Conservation (phyloP, 2,888 invertebrate species). For the Sceliomorpha sp. region DNA sequence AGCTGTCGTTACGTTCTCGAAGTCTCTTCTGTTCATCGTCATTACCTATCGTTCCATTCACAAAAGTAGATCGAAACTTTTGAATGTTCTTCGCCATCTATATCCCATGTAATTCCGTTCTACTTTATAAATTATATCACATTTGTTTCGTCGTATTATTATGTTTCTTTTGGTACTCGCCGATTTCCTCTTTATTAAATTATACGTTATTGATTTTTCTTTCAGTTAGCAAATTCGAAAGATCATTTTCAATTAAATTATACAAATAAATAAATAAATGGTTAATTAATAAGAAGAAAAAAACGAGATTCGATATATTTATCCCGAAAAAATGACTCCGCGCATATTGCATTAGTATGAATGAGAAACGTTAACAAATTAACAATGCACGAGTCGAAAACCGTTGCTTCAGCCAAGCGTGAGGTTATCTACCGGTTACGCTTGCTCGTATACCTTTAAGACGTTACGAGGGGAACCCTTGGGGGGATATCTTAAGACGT, state of each 20-base stretch:
- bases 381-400: constrained; percentile 47
- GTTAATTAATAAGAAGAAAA: no score
- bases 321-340: constrained; percentile 32
- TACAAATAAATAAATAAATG: no score
- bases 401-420: constrained; percentile 65
- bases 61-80: constrained; percentile 45
- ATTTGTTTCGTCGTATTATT: background rate
- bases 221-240: no score
- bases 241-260: no score
- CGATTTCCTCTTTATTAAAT: background rate
- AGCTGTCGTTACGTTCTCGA: constrained; percentile 58
- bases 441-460: constrained; percentile 60
- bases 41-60: constrained; percentile 51
- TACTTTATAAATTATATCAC: constrained; percentile 42
- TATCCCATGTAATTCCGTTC: constrained; percentile 30
- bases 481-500: constrained; percentile 71
- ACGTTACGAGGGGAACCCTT: constrained; percentile 68
- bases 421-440: constrained; percentile 53
- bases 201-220: background rate
- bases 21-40: constrained; percentile 42
- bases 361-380: constrained; percentile 18
- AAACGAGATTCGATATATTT: constrained; percentile 22
- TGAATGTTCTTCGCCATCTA: constrained; percentile 37
- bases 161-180: background rate
- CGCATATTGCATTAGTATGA: constrained; percentile 20